Conservation (phyloP, 2,113 vertebrate species). For the Chaenogobius annularis region DNA sequence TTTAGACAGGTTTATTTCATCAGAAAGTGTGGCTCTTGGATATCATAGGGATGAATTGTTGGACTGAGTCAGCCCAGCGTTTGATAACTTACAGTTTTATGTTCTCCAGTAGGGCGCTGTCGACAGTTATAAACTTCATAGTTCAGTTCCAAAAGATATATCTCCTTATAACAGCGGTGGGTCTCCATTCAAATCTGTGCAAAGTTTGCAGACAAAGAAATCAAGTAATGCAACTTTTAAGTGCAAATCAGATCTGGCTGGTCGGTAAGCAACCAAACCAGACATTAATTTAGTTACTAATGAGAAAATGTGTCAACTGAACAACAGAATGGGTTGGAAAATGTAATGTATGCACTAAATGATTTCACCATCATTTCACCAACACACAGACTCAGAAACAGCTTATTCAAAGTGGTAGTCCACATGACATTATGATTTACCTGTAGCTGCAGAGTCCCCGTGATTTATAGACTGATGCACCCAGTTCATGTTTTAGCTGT, state of each 20-base stretch:
- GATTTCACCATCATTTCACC: too few relatives aligned
- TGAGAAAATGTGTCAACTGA: neutral
- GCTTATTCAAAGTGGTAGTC: too few relatives aligned
- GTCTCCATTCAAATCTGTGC: neutral
- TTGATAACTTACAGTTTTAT: slow-evolving; percentile 36
- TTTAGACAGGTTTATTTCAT: slow-evolving; percentile 53
- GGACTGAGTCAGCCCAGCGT: slow-evolving; percentile 48
- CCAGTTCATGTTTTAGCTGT: too few relatives aligned
- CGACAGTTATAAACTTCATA: neutral
- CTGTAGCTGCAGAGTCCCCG: too few relatives aligned
- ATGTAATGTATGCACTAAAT: too few relatives aligned
- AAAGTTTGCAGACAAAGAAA: neutral
- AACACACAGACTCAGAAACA: too few relatives aligned
- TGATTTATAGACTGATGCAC: too few relatives aligned
- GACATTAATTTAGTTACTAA: neutral
- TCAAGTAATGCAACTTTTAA: neutral
- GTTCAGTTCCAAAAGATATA: neutral
- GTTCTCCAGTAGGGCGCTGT: slow-evolving; percentile 13
- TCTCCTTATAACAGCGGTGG: neutral
- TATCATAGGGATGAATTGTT: slow-evolving; percentile 47
- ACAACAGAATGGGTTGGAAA: too few relatives aligned
- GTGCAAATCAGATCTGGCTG: neutral
- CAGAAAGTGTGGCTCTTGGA: slow-evolving; percentile 33
- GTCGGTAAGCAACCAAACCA: too few relatives aligned
- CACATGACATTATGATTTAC: too few relatives aligned